A percentile compares a stretch with the other conserved stretches of the same genome.
Conservation (phyloP, 1,140 invertebrate genomes). For the Drosophila eugracilis region DNA sequence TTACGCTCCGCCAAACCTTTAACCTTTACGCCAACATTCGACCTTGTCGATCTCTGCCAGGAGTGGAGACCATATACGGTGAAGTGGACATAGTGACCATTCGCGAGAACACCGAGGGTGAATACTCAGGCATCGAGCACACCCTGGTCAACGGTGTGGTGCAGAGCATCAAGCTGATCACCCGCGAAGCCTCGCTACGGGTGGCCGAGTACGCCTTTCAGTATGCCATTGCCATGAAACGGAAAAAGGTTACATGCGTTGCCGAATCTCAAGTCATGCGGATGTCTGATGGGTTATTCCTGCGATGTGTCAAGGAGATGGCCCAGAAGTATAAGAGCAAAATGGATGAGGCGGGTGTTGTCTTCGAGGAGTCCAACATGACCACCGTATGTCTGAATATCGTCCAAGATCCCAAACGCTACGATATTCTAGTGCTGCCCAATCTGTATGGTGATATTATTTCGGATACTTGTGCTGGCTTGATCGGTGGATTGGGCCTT, state of each 20-base stretch:
- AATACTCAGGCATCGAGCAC: conserved; percentile 99
- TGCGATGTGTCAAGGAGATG: conserved; percentile 97
- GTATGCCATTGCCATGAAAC: conserved; percentile 97
- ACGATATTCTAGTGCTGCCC: conserved; percentile 98
- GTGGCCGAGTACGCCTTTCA: conserved; percentile 99
- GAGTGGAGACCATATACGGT: conserved; percentile 98
- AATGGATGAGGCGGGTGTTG: conserved; percentile 90
- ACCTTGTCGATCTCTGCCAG: conserved; percentile 98
- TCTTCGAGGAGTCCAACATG: conserved; percentile 98
- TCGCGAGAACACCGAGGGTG: conserved; percentile 99
- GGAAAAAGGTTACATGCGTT: conserved; percentile 98
- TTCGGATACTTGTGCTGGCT: conserved; percentile 99
- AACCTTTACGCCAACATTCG: conserved; percentile 99
- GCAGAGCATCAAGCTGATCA: conserved; percentile 99
- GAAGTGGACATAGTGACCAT: conserved; percentile 99
- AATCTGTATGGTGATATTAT: conserved; percentile 99
- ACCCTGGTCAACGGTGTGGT: conserved; percentile 99
- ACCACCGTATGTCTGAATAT: conserved; percentile 99
- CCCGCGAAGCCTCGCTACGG: conserved; percentile 96
- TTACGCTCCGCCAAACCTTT: conserved; percentile 99
- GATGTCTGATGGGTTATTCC: conserved; percentile 99
- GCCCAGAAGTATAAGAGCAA: conserved; percentile 91
- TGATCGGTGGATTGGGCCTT: conserved; percentile 98
- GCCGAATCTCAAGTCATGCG: conserved; percentile 99
- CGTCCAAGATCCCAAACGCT: conserved; percentile 97